A percentile compares a stretch with the other conserved stretches of the same genome.
phyloP scores from a whole-genome alignment of 2,797 vertebrate species.

The Gorsachius magnificus region DNA sequence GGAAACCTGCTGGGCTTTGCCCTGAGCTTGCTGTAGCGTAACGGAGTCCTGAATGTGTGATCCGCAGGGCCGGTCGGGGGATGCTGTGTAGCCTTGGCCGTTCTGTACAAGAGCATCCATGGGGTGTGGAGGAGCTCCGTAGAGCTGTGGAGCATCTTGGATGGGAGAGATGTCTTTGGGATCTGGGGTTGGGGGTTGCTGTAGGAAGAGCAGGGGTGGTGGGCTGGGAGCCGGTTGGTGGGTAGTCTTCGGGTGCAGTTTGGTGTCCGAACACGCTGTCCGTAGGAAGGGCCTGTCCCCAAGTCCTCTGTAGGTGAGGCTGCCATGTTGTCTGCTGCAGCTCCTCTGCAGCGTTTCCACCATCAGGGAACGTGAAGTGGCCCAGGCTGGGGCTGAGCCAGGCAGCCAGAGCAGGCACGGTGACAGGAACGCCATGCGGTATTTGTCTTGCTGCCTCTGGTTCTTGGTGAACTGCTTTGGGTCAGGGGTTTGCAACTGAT shows the following conservation, averaged over 20 bases:
- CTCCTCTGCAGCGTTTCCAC: not conserved
- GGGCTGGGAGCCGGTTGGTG: not conserved
- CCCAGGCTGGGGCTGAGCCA: not conserved
- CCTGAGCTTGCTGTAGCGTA: not conserved
- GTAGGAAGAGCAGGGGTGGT: not conserved
- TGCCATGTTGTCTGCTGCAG: not conserved
- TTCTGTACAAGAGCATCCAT: not conserved
- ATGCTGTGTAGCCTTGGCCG: not conserved
- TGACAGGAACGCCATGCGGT: fast-evolving
- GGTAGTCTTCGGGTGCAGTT: not conserved
- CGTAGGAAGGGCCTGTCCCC: not conserved
- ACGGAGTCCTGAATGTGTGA: fast-evolving
- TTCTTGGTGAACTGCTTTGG: not conserved
- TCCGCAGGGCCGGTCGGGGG: not conserved
- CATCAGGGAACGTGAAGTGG: not conserved
- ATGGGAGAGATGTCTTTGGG: not conserved
- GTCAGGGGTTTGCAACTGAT: not conserved
- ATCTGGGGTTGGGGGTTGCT: not conserved
- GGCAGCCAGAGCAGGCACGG: not conserved
- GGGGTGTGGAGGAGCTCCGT: not conserved
- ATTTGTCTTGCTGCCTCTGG: not conserved
- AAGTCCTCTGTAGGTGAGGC: not conserved
- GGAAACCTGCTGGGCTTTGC: not conserved
- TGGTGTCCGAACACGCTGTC: fast-evolving
- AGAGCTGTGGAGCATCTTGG: not conserved